These are phyloP conservation scores for Cotesia congregata DNA, from an alignment of 2,888 invertebrate genomes.

Conservation along the genomic window DNA sequence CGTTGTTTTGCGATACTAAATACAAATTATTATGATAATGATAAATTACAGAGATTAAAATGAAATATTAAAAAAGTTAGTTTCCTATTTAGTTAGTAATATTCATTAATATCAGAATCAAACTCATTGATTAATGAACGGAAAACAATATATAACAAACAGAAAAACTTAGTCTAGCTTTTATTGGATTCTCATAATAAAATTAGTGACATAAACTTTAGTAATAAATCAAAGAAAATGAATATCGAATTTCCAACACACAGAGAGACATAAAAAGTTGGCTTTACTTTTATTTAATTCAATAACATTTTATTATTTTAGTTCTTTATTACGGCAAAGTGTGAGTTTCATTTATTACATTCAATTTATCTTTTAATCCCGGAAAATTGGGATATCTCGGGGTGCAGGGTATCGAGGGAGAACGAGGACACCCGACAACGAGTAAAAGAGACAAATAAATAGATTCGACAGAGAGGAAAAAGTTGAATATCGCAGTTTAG, in stretches of 20 bases:
- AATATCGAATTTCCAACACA: neutral
- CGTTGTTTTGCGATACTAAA: no score
- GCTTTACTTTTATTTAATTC: constrained; percentile 8
- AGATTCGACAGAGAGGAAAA: constrained; percentile 33
- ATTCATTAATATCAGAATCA: neutral
- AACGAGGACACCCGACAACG: constrained; percentile 20
- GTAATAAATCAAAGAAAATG: neutral
- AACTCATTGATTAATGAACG: neutral
- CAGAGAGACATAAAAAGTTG: neutral
- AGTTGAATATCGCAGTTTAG: constrained; percentile 53
- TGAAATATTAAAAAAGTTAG: neutral
- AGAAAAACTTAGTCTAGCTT: neutral
- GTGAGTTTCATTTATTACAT: constrained; percentile 54
- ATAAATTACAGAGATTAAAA: neutral
- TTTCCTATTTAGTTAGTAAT: neutral
- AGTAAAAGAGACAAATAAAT: constrained; percentile 28
- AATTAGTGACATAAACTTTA: neutral
- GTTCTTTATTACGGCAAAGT: constrained; percentile 53
- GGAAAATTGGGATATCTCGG: constrained; percentile 50
- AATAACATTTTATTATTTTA: constrained; percentile 14
- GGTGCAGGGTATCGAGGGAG: constrained; percentile 21
- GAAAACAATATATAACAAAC: neutral
- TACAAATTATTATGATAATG: no score
- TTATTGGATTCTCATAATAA: neutral
- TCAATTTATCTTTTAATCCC: constrained; percentile 57